Base-by-base conservation (phyloP, 2,113 vertebrate genomes). In the Noturus placidus region DNA sequence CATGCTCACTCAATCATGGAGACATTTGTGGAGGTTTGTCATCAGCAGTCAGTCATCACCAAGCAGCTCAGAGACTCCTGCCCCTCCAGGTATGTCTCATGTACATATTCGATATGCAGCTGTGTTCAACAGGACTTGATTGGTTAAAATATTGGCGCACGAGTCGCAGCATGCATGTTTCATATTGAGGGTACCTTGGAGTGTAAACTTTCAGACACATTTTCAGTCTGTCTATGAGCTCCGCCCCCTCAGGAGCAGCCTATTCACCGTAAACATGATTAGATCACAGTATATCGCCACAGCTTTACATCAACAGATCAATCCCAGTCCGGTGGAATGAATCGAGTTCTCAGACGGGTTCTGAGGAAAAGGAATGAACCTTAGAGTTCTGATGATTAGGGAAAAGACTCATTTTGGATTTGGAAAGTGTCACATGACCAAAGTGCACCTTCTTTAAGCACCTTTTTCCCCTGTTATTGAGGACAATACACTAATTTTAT, bases 1-100 rank as follows among this genome's bases (percentile, higher is more conserved):
- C 95, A 94, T 70, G 96, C 96, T 1, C 95, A 96, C 84, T 91
- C 93, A 0, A 94, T 96, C 77, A 94, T 97, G 94, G 97, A 97
- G 93, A 92, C 90, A 17, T 96, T 97, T 89, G 95, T 97, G 91
- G 96, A 97, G 70, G 94, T 95, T 0, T 97, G 97, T 92, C 96
- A 93, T 81, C 92, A 96, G 90, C 95, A 96, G 59, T 92, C 95
- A 0, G 92, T 97, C 83, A 96, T 97, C 91, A 96, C 96, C 89
- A 95, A 95, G 90, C 96, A 96, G 86, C 95, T 97, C 86, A 92
- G 95, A 25, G 96, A 97, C 11, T 88, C 94, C 70, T 97, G 96
- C 90, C 96, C 97, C 0, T 93, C 94, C 81, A 96, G 97, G 97
- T 97, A 69, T 5, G 17, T 2, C 25, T 1, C 33, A 42, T 8